A percentile compares a stretch with the other conserved stretches of the same genome.
Conservation (phyloP, 2,888 invertebrate genomes). For the Yponomeuta malinellus region DNA sequence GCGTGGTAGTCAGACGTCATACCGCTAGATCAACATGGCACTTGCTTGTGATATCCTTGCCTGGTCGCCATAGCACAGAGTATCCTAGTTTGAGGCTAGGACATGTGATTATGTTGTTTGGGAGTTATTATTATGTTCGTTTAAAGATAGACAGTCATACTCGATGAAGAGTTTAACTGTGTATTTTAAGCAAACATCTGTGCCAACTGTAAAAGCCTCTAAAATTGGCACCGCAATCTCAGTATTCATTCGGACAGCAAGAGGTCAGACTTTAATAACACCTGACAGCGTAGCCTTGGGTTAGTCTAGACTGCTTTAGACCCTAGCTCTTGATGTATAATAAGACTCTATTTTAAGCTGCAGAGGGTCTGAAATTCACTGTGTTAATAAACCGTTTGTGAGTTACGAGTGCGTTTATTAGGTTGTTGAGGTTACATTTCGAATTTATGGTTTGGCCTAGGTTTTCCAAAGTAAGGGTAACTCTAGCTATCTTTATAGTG, state of each 20-base stretch:
- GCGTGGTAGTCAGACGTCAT: no score
- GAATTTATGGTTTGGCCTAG: background rate
- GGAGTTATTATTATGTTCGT: no score
- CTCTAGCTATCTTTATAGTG: no score
- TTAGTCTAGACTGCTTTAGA: background rate
- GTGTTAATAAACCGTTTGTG: background rate
- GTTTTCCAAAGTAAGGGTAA: no score
- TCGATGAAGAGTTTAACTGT: no score
- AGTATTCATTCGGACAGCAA: background rate
- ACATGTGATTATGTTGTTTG: no score
- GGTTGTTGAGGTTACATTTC: background rate
- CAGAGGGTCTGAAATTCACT: background rate
- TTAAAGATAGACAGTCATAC: no score
- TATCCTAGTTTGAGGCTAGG: no score
- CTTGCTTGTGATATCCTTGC: no score
- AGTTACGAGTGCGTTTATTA: background rate
- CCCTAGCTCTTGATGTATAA: background rate
- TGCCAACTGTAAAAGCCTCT: background rate
- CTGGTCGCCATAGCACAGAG: no score
- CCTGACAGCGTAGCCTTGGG: background rate
- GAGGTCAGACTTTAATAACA: background rate
- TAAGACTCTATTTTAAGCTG: background rate
- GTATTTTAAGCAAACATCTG: no score
- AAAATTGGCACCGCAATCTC: background rate
- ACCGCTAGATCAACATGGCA: no score